Percentiles rank a stretch among this genome's conserved stretches.
phyloP scores from a whole-genome alignment of 2,888 invertebrate genomes.

The Epiblema foenella region DNA sequence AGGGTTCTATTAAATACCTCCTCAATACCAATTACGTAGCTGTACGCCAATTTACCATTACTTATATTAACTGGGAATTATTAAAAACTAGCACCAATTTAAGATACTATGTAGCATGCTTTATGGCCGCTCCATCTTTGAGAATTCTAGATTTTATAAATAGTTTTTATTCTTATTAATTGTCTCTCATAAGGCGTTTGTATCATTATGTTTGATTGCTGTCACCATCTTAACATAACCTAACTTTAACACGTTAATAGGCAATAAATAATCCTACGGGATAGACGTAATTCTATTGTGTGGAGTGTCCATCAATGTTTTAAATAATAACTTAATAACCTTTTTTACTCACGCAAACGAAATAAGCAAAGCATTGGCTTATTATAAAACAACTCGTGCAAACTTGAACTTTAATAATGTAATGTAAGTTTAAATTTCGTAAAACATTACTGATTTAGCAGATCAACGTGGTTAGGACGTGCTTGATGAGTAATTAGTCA shows the following conservation, averaged over 20 bases:
- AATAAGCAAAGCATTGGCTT: background rate
- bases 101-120: background rate
- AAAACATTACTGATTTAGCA: background rate
- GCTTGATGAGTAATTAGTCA: slow-evolving; percentile 41
- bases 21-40: slow-evolving; percentile 53
- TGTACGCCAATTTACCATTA: slow-evolving; percentile 53
- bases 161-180: background rate
- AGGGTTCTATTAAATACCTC: slow-evolving; percentile 59
- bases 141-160: background rate
- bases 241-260: no score
- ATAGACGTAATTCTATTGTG: no score
- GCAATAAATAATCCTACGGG: no score
- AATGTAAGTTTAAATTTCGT: background rate
- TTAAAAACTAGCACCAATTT: background rate
- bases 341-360: background rate
- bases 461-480: background rate
- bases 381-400: background rate
- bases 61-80: slow-evolving; percentile 48
- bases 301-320: no score
- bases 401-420: slow-evolving; percentile 1
- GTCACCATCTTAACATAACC: background rate
- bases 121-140: background rate
- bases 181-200: background rate
- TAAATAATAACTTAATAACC: no score
- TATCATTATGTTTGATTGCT: background rate